phyloP scores from a whole-genome alignment of 2,113 vertebrate genomes.

The Proterorhinus semilunaris region DNA sequence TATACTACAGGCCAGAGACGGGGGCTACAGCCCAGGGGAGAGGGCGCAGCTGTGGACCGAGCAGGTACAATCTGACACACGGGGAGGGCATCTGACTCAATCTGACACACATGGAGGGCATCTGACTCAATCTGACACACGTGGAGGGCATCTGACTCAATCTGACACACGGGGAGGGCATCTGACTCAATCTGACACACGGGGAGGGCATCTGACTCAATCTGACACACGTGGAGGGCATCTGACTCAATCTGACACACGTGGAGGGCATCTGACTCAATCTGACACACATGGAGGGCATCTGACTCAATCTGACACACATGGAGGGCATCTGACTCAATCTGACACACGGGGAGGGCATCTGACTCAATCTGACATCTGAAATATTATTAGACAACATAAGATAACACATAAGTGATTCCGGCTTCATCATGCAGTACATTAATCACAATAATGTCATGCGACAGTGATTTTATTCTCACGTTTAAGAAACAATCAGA shows the following conservation, averaged over 20 bases:
- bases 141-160: not conserved
- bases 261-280: no score
- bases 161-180: not conserved
- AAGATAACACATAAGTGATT: no score
- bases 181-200: not conserved
- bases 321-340: no score
- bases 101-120: not conserved
- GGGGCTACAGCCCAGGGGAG: constrained; percentile 26
- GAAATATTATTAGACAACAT: no score
- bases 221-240: not conserved
- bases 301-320: no score
- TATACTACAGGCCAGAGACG: constrained; percentile 36
- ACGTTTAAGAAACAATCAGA: no score
- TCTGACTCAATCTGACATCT: no score
- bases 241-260: not conserved
- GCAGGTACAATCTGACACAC: constrained; percentile 25
- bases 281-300: no score
- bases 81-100: not conserved
- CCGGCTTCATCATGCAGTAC: no score
- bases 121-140: not conserved
- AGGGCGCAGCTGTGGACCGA: constrained; percentile 37
- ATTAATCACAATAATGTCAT: no score
- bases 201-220: not conserved
- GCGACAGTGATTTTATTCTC: no score
- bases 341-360: no score